phyloP scores from a whole-genome alignment of 2,888 invertebrate genomes.

The Scelioninae gen. 2 region DNA sequence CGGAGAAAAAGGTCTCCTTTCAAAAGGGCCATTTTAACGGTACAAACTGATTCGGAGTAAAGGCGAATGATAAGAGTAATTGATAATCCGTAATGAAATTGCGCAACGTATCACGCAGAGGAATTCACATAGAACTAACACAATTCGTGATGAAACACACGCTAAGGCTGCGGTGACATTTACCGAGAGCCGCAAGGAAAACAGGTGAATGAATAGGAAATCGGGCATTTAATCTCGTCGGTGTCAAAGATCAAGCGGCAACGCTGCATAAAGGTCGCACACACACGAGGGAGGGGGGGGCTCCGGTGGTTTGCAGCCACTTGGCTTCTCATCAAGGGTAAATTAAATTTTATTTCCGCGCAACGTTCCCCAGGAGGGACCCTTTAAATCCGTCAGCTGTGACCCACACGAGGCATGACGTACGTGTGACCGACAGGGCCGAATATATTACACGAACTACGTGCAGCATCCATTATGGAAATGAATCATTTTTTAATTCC shows the following conservation, averaged over 20 bases:
- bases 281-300: no score
- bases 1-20: no score
- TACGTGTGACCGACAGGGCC: slow-evolving; percentile 66
- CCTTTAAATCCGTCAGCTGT: slow-evolving; percentile 70
- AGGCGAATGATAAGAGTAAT: slow-evolving; percentile 17
- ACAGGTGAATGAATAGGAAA: slow-evolving; percentile 56
- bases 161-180: slow-evolving; percentile 50
- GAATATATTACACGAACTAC: slow-evolving; percentile 18
- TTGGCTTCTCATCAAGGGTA: slow-evolving; percentile 31
- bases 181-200: slow-evolving; percentile 47
- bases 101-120: slow-evolving; percentile 29
- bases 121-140: slow-evolving; percentile 44
- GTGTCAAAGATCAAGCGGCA: slow-evolving; percentile 54
- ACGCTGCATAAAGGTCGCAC: slow-evolving; percentile 52
- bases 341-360: slow-evolving; percentile 61
- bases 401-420: slow-evolving; percentile 66
- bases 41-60: neutral
- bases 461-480: no score
- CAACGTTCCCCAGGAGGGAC: slow-evolving; percentile 49
- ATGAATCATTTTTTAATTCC: no score
- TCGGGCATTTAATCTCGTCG: slow-evolving; percentile 49
- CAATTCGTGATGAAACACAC: slow-evolving; percentile 54
- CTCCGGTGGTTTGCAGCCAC: slow-evolving; percentile 40
- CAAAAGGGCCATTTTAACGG: no score
- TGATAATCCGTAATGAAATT: slow-evolving; percentile 35